These are phyloP conservation scores for Centrocercus urophasianus DNA, from an alignment of 2,113 vertebrate genomes.

Conservation along the genomic window DNA sequence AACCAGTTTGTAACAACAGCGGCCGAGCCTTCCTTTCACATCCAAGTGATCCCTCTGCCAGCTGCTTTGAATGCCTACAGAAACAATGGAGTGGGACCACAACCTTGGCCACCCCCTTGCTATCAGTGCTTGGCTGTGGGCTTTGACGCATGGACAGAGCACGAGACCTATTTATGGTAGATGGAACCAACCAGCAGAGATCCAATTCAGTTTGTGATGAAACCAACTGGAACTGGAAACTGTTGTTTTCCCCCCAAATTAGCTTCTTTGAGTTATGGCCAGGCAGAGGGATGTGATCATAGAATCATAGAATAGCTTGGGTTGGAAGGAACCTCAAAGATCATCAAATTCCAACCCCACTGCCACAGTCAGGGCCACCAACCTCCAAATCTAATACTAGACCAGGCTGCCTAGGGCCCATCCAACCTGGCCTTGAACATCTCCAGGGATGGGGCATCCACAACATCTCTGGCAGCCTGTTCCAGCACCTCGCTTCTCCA, in stretches of 20 bases:
- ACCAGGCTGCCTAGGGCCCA: too few species aligned
- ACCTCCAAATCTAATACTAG: too few species aligned
- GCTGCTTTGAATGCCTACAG: neutral
- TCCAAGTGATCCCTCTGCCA: constrained; percentile 14
- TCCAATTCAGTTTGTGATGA: constrained; percentile 73
- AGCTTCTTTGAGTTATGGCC: neutral
- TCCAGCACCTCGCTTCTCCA: too few species aligned
- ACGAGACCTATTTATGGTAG: constrained; percentile 64
- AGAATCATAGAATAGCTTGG: too few species aligned
- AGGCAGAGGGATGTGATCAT: neutral
- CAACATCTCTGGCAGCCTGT: too few species aligned
- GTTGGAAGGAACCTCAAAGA: too few species aligned
- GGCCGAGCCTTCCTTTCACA: constrained; percentile 44
- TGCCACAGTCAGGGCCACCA: too few species aligned
- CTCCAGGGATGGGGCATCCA: too few species aligned
- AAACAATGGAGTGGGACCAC: constrained; percentile 11
- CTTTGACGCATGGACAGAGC: constrained; percentile 70
- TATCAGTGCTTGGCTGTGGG: neutral
- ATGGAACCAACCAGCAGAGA: constrained; percentile 63
- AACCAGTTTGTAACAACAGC: constrained; percentile 10
- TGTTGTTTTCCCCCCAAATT: neutral
- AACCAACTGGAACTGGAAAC: constrained; percentile 82
- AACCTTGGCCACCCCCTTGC: neutral
- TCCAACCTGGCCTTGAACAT: too few species aligned
- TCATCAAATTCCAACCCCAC: too few species aligned